phyloP scores from a whole-genome alignment of 53 echinoderm and acorn worm genomes.

The Arbacia lixula region DNA sequence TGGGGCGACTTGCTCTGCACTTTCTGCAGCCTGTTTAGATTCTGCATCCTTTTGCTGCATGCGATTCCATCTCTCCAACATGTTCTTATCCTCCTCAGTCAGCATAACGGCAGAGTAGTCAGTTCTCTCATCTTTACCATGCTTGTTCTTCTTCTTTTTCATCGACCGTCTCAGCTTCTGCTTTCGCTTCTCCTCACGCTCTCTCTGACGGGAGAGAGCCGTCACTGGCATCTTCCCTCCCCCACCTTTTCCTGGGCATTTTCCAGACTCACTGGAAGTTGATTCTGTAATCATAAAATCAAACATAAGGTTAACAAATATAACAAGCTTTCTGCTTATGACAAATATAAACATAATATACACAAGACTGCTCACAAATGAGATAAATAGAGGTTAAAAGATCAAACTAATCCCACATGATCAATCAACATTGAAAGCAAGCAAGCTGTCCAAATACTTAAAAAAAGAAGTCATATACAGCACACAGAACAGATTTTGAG shows the following conservation, averaged over 20 bases:
- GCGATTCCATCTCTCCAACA: constrained; percentile 90
- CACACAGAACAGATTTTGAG: no score
- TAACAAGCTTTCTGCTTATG: no score
- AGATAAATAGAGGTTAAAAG: no score
- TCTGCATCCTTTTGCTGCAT: constrained; percentile 37
- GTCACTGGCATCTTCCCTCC: constrained; percentile 84
- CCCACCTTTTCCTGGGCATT: no score
- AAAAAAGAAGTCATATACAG: no score
- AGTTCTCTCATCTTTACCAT: constrained; percentile 38
- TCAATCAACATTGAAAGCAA: no score
- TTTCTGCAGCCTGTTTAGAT: background rate
- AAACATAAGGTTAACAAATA: no score
- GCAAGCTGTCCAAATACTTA: no score
- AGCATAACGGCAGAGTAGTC: constrained; percentile 57
- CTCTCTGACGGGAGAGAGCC: constrained; percentile 84
- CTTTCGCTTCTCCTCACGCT: constrained; percentile 74
- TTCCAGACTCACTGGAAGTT: constrained; percentile 47
- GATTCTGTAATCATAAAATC: constrained; percentile 57
- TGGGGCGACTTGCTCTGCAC: background rate
- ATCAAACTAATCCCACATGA: no score
- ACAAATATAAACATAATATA: no score
- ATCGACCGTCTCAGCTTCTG: constrained; percentile 38
- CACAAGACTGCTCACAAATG: no score
- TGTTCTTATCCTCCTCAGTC: constrained; percentile 79
- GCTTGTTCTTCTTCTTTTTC: constrained; percentile 33